Base-by-base conservation (phyloP, 1,140 invertebrate species). In the Paramacrobiotus metropolitanus region DNA sequence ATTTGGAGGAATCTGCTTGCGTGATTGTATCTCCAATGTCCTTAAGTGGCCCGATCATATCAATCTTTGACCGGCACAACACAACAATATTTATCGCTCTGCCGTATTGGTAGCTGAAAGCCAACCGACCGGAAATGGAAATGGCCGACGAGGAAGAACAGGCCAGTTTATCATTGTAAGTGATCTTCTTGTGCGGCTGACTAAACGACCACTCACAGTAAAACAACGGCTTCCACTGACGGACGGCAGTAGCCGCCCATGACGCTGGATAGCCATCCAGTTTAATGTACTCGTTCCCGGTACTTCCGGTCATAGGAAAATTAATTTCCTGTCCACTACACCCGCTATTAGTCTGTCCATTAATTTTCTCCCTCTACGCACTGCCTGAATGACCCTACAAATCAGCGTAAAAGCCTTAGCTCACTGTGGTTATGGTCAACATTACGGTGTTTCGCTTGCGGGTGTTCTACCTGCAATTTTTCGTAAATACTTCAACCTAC, bases 241-340 rank as follows among this genome's bases (percentile, higher is more conserved):
- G 15, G 48, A 28, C 15, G 24, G 28, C 48, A 20, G 15, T 28
- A 55, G 9, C 24, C 34, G 34, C 4, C 28, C 48, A 20, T 24
- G 48, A 24, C 15, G 48, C 9, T n/a, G 34, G 9, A 40, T 9
- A n/a, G 34, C 9, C 34, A 55, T 55, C 28, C 28, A 20, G 48
- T 24, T 20, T 55, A 55, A 55, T 55, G 48, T 15, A 15, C 24
- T 24, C 28, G 15, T 9, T 9, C 15, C 15, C 15, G 28, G 48
- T 4, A 24, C 15, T 20, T 55, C 48, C 48, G 48, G 48, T 55
- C 48, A 55, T 20, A 55, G 15, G 15, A 28, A 55, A 55, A 55
- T 55, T 55, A 55, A 55, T 55, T 55, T 55, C 48, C 48, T 55
- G 48, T 55, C 48, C 48, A 24, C n/a, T n/a, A n/a, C n/a, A n/a